A percentile compares a stretch with the other conserved stretches of the same genome.
phyloP scores from a whole-genome alignment of 2,113 vertebrate species.

The Bubo bubo region DNA sequence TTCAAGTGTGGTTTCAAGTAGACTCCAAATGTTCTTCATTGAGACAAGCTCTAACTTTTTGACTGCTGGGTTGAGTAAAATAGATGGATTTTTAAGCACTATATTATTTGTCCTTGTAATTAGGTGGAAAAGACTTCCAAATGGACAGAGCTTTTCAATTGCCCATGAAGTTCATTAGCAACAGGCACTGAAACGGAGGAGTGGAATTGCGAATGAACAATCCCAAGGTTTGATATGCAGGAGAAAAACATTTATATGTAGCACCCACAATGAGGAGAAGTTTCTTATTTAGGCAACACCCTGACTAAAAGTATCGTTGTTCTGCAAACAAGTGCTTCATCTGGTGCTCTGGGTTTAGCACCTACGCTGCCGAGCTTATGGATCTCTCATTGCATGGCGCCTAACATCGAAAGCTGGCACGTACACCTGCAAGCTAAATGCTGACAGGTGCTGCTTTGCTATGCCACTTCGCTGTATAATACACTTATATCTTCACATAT shows the following conservation, averaged over 20 bases:
- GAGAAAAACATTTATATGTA: background rate
- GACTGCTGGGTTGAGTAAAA: background rate
- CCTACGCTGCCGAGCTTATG: background rate
- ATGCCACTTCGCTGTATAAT: background rate
- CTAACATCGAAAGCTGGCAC: accelerated
- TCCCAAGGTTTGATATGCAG: background rate
- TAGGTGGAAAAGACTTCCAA: background rate
- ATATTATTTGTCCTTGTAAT: background rate
- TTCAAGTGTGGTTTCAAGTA: background rate
- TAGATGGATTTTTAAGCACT: background rate
- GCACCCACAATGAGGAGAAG: background rate
- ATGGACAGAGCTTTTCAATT: background rate
- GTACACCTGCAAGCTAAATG: background rate
- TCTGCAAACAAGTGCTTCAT: background rate
- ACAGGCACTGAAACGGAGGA: background rate
- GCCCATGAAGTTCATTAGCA: background rate
- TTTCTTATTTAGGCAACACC: background rate
- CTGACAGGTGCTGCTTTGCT: background rate
- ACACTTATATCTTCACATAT: background rate
- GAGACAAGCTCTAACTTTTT: background rate
- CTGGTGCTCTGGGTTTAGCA: background rate
- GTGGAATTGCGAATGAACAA: background rate
- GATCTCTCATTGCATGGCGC: accelerated
- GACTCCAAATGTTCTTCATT: background rate
- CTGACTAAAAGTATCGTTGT: background rate